These are phyloP conservation scores for Hydrozoanthus gracilis DNA, from an alignment of 92 coral and sea anemone species.

Conservation along the genomic window DNA sequence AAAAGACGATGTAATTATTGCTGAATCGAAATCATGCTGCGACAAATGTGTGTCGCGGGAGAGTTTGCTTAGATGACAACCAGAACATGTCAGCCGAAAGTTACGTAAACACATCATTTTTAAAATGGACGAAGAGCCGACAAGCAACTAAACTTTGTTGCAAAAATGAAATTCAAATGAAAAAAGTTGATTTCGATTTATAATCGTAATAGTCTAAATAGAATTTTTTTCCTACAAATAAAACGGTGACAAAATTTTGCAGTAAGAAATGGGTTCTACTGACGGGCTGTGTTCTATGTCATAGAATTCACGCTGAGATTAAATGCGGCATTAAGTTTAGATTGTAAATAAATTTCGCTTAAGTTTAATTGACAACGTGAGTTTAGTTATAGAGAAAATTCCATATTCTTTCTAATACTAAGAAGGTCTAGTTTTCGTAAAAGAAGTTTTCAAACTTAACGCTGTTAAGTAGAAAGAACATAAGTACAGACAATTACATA, in stretches of 20 bases:
- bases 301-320: background rate
- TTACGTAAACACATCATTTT: constrained; percentile 13
- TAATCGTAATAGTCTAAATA: background rate
- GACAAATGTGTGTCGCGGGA: constrained; percentile 8
- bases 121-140: background rate
- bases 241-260: background rate
- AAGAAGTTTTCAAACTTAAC: background rate
- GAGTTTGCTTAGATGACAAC: constrained; percentile 8
- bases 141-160: background rate
- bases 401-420: background rate
- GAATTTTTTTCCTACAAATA: background rate
- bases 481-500: too few species aligned
- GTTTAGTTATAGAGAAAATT: background rate
- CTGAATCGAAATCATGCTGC: background rate
- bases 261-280: background rate
- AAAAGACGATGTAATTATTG: background rate
- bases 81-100: background rate
- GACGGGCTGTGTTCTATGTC: background rate
- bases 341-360: background rate
- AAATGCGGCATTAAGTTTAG: background rate
- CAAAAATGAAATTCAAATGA: background rate
- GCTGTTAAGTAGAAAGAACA: too few species aligned
- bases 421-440: background rate
- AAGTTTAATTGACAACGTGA: background rate
- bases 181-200: constrained; percentile 8